Base-by-base conservation (phyloP, 2,888 invertebrate species). In the Monopis laevigella region DNA sequence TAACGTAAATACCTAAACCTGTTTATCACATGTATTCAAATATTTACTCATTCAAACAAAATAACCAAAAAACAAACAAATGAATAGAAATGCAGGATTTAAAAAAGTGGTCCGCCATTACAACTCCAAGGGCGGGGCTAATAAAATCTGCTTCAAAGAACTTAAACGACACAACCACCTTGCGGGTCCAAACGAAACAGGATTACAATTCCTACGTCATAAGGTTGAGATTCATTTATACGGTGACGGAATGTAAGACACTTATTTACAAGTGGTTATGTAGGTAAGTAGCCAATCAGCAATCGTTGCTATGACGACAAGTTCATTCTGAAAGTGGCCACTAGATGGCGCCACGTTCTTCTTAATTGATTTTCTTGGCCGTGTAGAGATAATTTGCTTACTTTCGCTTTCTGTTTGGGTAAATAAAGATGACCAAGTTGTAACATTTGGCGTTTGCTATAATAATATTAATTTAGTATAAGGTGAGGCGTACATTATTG, bases 61-160 rank as follows among this genome's bases (percentile, higher is more conserved):
- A 13, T 18, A 17, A 16, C 16, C 35, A 35, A 5, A 8, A 6
- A n/a, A 32, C 5, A 12, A 8, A 4, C 32, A 13, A 12, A 12
- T 4, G 16, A 12, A 24, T 10, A 24, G 6, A 24, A 6, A 24
- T 10, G 10, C 24, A 24, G 24, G 10, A 6, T 5, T 24, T 7
- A 24, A 24, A 55, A 53, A 52, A 51, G 57, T 59, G 48, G 61
- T 62, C 75, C 73, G 78, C 77, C 77, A 77, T 77, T 29, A 27
- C 39, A 69, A 65, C 62, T 56, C 53, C 65, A 58, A 65, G 70
- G 77, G 78, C 75, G 78, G 74, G 57, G 70, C 75, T 74, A 75
- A 72, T 72, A 65, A 69, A 48, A 59, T n/a, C 51, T 47, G 52
- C 48, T 41, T 5, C 10, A 10, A 12, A n/a, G n/a, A n/a, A n/a